Base-by-base conservation (phyloP, 2,888 invertebrate species). In the Elmis aenea region DNA sequence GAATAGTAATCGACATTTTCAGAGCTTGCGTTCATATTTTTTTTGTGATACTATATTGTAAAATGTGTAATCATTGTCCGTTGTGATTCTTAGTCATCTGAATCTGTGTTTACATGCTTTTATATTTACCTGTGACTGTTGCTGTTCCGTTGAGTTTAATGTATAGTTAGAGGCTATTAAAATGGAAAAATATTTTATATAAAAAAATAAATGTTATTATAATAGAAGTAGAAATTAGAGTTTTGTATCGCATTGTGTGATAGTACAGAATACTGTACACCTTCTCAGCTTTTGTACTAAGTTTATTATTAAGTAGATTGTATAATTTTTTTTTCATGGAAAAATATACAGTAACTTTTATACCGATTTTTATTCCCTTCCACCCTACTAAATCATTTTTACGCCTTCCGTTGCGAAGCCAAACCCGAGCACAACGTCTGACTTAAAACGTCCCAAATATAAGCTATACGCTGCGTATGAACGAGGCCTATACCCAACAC, bases 21-120 rank as follows among this genome's bases (percentile, higher is more conserved):
- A 5, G 18, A 18, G 18, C 5, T 8, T 18, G 5, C 18, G 18
- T 18, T 18, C 18, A 6, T 18, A 5, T 6, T 5, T 18, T 18
- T 18, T 31, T 36, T 41, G 41, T 41, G 36, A 41, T 36, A 36
- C 34, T 41, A 40, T 32, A 21, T 41, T 41, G 18, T 27, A 36
- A 33, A 40, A 21, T 30, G 26, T 27, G 26, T 12, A 26, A 18
- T 18, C 27, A 23, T 38, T 22, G 31, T 40, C 38, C 33, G 33
- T 39, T 39, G 38, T 39, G 27, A 39, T 38, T 33, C 15, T 35
- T 25, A 39, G 33, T 39, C 38, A 39, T 23, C 29, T 25, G 33
- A 29, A 26, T 32, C 29, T 30, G 30, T 14, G 12, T 20, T 9
- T 5, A 22, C 5, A 21, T 30, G 13, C 13, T 30, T 30, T 22